Evolutionary conservation across 2,113 vertebrate genomes (phyloP).

Genomic region (Tylochromis polylepis): DNA sequence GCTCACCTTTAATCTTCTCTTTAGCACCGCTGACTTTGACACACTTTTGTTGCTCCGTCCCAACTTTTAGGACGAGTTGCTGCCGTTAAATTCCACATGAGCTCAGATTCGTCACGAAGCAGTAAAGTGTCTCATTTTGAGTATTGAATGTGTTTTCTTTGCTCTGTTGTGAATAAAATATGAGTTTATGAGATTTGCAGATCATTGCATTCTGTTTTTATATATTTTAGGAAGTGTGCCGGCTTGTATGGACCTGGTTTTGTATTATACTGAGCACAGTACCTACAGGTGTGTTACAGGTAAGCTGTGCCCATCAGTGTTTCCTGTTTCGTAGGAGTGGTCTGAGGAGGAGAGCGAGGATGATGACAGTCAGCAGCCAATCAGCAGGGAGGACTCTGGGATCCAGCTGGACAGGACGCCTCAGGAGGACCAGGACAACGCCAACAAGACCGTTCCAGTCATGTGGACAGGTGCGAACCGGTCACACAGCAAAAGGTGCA

Average conservation of each 20-base stretch:
- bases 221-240: neutral
- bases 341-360: constrained; percentile 92
- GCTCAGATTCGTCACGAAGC: neutral
- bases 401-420: constrained; percentile 95
- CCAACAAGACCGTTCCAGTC: constrained; percentile 74
- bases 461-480: constrained; percentile 64
- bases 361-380: constrained; percentile 82
- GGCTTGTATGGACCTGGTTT: neutral
- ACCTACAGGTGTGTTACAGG: neutral
- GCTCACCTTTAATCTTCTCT: neutral
- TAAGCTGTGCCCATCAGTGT: neutral
- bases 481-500: neutral
- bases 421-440: constrained; percentile 84
- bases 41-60: neutral
- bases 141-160: neutral
- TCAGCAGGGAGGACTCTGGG: constrained; percentile 95
- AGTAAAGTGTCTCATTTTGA: neutral
- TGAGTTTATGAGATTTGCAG: neutral
- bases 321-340: constrained; percentile 77
- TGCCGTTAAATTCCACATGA: neutral
- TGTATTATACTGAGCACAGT: neutral
- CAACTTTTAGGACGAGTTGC: neutral
- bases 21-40: neutral
- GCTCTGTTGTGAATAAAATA: neutral
- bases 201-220: neutral